Base-by-base conservation (phyloP, 1,140 invertebrate species). In the Nephotettix cincticeps region DNA sequence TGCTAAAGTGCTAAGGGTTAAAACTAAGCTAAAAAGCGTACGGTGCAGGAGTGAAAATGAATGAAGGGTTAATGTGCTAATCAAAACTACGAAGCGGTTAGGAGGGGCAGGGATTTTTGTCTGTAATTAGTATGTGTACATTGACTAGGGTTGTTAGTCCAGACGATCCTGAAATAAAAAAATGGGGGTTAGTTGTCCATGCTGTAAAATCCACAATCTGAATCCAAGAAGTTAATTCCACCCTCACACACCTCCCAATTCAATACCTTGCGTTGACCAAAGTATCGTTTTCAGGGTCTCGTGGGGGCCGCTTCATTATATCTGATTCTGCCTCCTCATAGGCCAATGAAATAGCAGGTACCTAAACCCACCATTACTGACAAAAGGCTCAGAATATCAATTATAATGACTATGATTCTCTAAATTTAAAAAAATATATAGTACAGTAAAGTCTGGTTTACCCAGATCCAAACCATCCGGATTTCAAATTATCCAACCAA, bases 261-360 rank as follows among this genome's bases (percentile, higher is more conserved):
- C 47, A 69, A 77, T 81, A 84, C 80, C 91, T 88, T 78, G 90
- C 86, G 77, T 93, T 94, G 9, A 94, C 92, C 65, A 94, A 83
- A 80, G 47, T 85, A 86, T 69, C 84, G 19, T 58, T 64, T 11
- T 27, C 4, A 0, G 92, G 90, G 81, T 94, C 89, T 77, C 92
- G 83, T 3, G 93, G 92, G 54, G 86, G 84, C 68, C 91, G 83
- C 75, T 72, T 91, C 93, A 94, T 94, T 79, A 94, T 93, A 80
- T 94, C 91, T 30, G 86, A 87, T 78, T 94, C 93, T 11, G 92
- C 84, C 78, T 88, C 85, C 83, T 95, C 93, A 78, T 94, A 94
- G 66, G 92, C 91, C 66, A 94, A 80, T 9, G 92, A 92, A 78
- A 93, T 93, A 43, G 91, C 92, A 19, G 92, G 92, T n/a, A 73